These are phyloP conservation scores for Drosophila incognita DNA, from an alignment of 2,888 invertebrate genomes.

Conservation along the genomic window DNA sequence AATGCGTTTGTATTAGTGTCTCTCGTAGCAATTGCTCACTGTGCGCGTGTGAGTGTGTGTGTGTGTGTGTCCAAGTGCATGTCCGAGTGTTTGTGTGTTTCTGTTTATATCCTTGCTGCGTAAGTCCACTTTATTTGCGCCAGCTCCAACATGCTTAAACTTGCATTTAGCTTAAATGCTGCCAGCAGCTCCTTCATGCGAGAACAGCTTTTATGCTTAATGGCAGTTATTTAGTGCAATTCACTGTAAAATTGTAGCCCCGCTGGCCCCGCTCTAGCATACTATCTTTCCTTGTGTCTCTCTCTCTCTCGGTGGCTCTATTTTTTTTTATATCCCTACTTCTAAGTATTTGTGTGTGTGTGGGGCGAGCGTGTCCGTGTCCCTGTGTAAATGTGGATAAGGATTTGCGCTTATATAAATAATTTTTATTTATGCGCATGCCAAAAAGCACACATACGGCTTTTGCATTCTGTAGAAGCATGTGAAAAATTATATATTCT, in stretches of 20 bases:
- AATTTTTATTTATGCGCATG: slow-evolving; percentile 64
- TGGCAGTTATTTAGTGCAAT: slow-evolving; percentile 80
- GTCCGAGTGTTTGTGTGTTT: slow-evolving; percentile 20
- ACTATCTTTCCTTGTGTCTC: neutral
- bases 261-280: slow-evolving; percentile 5
- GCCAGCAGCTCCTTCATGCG: slow-evolving; percentile 73
- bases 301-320: neutral
- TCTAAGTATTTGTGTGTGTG: slow-evolving; percentile 12
- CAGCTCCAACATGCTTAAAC: slow-evolving; percentile 67
- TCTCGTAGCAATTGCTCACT: neutral
- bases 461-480: slow-evolving; percentile 34
- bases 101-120: slow-evolving; percentile 41
- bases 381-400: slow-evolving; percentile 31
- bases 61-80: slow-evolving; percentile 15
- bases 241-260: slow-evolving; percentile 76
- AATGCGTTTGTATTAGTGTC: slow-evolving; percentile 43
- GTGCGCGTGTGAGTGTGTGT: neutral
- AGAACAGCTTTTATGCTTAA: slow-evolving; percentile 81
- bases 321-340: slow-evolving; percentile 4
- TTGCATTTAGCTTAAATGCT: slow-evolving; percentile 79
- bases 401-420: slow-evolving; percentile 74
- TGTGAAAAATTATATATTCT: slow-evolving; percentile 42
- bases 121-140: slow-evolving; percentile 76
- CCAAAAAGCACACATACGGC: slow-evolving; percentile 54
- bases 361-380: slow-evolving; percentile 4